A percentile compares a stretch with the other conserved stretches of the same genome.
Conservation (phyloP, 2,888 invertebrate species). For the Acrobasis consociella region DNA sequence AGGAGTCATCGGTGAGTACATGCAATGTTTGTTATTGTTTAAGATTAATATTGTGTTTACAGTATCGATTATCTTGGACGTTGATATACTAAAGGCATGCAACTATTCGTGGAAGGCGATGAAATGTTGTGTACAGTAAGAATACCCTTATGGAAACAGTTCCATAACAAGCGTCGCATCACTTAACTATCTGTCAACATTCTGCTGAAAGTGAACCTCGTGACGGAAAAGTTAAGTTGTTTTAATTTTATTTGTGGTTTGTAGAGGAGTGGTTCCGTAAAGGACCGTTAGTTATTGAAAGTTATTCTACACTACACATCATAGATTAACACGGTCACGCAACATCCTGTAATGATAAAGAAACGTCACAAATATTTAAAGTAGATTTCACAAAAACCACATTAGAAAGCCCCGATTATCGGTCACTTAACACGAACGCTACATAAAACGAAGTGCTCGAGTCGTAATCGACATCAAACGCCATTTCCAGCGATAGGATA, state of each 20-base stretch:
- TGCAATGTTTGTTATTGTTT: constrained; percentile 36
- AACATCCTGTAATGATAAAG: constrained; percentile 4
- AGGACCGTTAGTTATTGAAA: not conserved
- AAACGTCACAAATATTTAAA: constrained; percentile 15
- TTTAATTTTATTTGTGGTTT: not conserved
- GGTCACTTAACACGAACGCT: constrained; percentile 56
- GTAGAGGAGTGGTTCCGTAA: not conserved
- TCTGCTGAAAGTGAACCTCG: not conserved
- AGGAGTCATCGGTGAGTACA: constrained; percentile 88
- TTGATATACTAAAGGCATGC: constrained; percentile 38
- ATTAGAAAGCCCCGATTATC: constrained; percentile 56
- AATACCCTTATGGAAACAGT: constrained; percentile 46
- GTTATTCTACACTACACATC: not conserved
- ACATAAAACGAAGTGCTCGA: constrained; percentile 55
- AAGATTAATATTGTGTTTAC: constrained; percentile 47
- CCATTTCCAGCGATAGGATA: constrained; percentile 48
- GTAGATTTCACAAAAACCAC: constrained; percentile 11
- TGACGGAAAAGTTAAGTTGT: not conserved
- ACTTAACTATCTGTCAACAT: constrained; percentile 33
- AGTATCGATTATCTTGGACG: constrained; percentile 40
- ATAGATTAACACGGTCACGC: not conserved
- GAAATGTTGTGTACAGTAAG: constrained; percentile 51
- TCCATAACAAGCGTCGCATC: constrained; percentile 48
- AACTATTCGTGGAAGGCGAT: constrained; percentile 53
- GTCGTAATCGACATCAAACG: constrained; percentile 60